Percentiles rank a stretch among this genome's conserved stretches.
Evolutionary conservation across 2,888 invertebrate genomes (phyloP).

Genomic region (Eutolmus rufibarbis): DNA sequence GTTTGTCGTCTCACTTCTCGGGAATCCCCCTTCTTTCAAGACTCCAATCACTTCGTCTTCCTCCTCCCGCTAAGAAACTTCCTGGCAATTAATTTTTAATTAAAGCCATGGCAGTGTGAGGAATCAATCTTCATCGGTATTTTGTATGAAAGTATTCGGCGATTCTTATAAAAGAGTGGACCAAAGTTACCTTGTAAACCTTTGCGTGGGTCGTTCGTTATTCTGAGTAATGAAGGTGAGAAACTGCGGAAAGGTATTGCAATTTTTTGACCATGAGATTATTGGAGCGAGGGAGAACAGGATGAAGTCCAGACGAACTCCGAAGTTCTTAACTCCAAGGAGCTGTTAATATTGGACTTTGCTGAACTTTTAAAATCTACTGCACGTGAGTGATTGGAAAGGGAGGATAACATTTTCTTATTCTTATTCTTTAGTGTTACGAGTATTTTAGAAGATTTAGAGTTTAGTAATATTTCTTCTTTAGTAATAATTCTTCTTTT

Average conservation of each 20-base stretch:
- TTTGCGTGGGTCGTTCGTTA: background rate
- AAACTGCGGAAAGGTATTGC: background rate
- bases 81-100: background rate
- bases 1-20: background rate
- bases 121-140: background rate
- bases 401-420: background rate
- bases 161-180: background rate
- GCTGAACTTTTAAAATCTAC: background rate
- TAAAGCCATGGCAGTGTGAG: background rate
- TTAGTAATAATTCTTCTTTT: too few species aligned
- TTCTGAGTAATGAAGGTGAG: background rate
- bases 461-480: background rate
- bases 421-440: too few species aligned
- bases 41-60: background rate
- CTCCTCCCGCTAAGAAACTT: background rate
- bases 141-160: background rate
- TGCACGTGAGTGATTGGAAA: background rate
- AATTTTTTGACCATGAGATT: background rate
- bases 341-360: background rate
- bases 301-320: background rate
- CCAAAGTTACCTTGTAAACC: background rate
- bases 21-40: background rate
- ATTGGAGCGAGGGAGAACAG: background rate
- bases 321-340: background rate
- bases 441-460: too few species aligned